Conservation (phyloP, 2,888 invertebrate species). For the Brachypterus glaber region DNA sequence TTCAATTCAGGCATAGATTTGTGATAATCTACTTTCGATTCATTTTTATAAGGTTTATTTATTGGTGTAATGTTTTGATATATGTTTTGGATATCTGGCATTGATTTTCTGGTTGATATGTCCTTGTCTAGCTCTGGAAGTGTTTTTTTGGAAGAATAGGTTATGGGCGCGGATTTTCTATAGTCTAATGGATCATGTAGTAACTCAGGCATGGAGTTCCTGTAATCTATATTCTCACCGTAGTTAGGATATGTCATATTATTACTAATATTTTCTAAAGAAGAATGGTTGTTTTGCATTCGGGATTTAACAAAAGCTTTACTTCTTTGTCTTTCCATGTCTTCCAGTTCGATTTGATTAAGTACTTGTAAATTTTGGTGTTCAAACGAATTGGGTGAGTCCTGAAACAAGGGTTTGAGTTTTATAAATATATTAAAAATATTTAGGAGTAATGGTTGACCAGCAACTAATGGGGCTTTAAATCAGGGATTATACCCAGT, state of each 20-base stretch:
- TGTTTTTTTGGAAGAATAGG: constrained; percentile 22
- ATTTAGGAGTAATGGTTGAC: constrained; percentile 6
- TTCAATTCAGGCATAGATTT: constrained; percentile 38
- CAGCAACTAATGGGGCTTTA: constrained; percentile 6
- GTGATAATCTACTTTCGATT: constrained; percentile 22
- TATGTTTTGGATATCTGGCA: constrained; percentile 35
- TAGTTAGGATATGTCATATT: constrained; percentile 27
- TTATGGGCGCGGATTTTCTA: constrained; percentile 25
- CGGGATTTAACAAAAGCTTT: constrained; percentile 43
- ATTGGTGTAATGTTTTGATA: constrained; percentile 25
- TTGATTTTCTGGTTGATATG: constrained; percentile 30
- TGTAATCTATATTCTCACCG: constrained; percentile 27
- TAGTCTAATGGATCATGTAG: constrained; percentile 28
- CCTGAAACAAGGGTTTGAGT: constrained; percentile 18
- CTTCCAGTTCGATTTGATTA: constrained; percentile 67
- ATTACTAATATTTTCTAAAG: constrained; percentile 37
- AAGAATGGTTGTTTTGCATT: constrained; percentile 33
- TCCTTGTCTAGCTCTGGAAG: constrained; percentile 23
- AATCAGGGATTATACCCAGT: too few relatives aligned
- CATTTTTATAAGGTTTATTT: constrained; percentile 7
- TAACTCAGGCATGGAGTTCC: constrained; percentile 38
- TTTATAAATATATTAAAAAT: not conserved
- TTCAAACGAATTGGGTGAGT: constrained; percentile 29
- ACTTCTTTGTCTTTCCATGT: constrained; percentile 59
- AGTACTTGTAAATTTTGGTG: constrained; percentile 52